These are phyloP conservation scores for Sinhomidia bicolor DNA, from an alignment of 2,888 invertebrate genomes.

Conservation along the genomic window DNA sequence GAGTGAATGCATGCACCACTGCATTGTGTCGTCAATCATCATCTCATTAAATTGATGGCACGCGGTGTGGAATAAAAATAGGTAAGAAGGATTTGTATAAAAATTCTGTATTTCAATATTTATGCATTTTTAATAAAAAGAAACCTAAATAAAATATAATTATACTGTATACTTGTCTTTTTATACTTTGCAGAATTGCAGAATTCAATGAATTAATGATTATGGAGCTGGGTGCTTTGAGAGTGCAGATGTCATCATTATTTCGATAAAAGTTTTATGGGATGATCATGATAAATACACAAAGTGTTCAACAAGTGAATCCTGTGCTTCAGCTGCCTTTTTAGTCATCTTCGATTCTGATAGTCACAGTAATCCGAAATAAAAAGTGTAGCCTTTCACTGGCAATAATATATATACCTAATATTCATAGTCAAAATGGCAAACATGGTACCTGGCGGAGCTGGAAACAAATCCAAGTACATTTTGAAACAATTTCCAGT, in stretches of 20 bases:
- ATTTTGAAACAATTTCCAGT: slow-evolving; percentile 77
- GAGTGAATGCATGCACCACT: too few relatives aligned
- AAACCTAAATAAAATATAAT: too few relatives aligned
- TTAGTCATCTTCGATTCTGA: neutral
- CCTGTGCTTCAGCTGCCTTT: neutral
- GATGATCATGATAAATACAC: neutral
- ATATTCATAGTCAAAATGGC: slow-evolving; percentile 20
- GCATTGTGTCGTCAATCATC: neutral
- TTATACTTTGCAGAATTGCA: too few relatives aligned
- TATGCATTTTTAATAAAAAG: too few relatives aligned
- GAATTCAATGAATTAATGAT: neutral
- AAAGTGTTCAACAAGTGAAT: neutral
- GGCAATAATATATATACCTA: too few relatives aligned
- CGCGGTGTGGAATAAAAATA: neutral
- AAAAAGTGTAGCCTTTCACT: neutral
- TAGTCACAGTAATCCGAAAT: neutral
- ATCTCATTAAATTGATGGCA: neutral
- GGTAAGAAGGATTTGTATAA: neutral
- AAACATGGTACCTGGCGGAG: slow-evolving; percentile 46
- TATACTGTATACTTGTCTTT: too few relatives aligned
- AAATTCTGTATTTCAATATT: neutral
- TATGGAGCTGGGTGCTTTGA: too few relatives aligned
- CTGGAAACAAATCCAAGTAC: slow-evolving; percentile 64
- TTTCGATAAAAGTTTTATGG: neutral
- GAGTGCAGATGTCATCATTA: neutral